Evolutionary conservation across 2,797 vertebrate species (phyloP).

Genomic region (Etheostoma perlongum): DNA sequence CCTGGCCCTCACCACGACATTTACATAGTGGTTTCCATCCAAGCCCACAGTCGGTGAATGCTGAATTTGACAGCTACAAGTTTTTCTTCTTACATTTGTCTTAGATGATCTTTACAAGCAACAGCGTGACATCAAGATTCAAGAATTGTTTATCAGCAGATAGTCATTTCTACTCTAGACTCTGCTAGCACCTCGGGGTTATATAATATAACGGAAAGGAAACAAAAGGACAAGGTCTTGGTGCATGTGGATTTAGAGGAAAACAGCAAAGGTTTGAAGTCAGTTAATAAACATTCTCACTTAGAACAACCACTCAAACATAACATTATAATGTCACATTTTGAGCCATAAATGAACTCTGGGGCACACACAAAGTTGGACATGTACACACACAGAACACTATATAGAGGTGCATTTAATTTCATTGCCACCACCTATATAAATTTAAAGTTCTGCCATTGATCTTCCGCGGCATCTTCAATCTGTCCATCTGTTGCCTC

Average conservation of each 20-base stretch:
- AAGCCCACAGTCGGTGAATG: not conserved
- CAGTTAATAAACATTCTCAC: not conserved
- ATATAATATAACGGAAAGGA: not conserved
- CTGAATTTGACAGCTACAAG: constrained; percentile 5
- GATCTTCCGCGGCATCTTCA: not conserved
- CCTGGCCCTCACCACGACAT: constrained; percentile 31
- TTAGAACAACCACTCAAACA: not conserved
- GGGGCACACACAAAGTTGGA: not conserved
- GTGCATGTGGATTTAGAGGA: not conserved
- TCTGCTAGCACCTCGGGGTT: not conserved
- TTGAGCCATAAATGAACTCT: not conserved
- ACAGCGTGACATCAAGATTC: not conserved
- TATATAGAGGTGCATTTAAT: not conserved
- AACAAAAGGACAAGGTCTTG: no score
- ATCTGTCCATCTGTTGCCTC: constrained; percentile 1
- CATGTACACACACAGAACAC: not conserved
- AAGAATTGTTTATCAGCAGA: not conserved
- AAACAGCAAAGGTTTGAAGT: not conserved
- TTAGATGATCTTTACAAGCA: not conserved
- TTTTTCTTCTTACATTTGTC: constrained; percentile 7
- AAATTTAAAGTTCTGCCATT: not conserved
- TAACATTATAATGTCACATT: not conserved
- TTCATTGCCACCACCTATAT: not conserved
- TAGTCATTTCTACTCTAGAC: not conserved
- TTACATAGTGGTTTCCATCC: constrained; percentile 34